These are phyloP conservation scores for Planiliza haematocheilus DNA, from an alignment of 2,113 vertebrate species.

Conservation along the genomic window DNA sequence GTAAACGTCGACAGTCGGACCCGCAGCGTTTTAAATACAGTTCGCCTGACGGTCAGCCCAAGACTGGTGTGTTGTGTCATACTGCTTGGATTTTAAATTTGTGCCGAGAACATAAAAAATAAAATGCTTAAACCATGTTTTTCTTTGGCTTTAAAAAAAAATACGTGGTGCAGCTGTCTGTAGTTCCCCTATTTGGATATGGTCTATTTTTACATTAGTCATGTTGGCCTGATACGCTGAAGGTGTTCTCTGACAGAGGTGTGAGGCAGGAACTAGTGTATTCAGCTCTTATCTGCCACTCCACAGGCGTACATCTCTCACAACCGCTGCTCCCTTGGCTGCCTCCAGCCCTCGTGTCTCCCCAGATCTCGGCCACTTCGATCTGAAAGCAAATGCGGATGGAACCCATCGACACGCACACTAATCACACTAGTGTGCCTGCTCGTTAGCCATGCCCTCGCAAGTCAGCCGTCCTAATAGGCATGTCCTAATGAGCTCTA, in stretches of 20 bases:
- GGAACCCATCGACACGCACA: slow-evolving; percentile 57
- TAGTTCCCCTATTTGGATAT: slow-evolving; percentile 35
- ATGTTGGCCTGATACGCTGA: slow-evolving; percentile 44
- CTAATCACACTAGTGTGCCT: slow-evolving; percentile 64
- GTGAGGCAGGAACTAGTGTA: slow-evolving; percentile 36
- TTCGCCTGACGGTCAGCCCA: no score
- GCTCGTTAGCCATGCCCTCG: slow-evolving; percentile 71
- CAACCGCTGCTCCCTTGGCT: slow-evolving; percentile 45
- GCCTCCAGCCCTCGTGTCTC: slow-evolving; percentile 24
- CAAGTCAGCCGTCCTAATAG: slow-evolving; percentile 74
- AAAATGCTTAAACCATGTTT: slow-evolving; percentile 19
- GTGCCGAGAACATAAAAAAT: slow-evolving; percentile 6
- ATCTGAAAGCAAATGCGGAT: slow-evolving; percentile 66
- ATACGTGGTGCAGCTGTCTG: slow-evolving; percentile 14
- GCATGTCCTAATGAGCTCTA: slow-evolving; percentile 80
- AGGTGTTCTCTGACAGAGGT: slow-evolving; percentile 58
- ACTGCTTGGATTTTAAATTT: background rate
- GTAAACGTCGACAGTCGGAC: background rate
- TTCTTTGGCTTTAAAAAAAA: slow-evolving; percentile 10
- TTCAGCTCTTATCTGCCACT: slow-evolving; percentile 65
- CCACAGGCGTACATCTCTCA: slow-evolving; percentile 46
- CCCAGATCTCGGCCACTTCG: slow-evolving; percentile 58
- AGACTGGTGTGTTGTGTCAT: slow-evolving; percentile 5
- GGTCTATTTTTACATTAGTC: slow-evolving; percentile 57
- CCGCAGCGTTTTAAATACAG: no score